A percentile compares a stretch with the other conserved stretches of the same genome.
These are phyloP conservation scores for Rhopalosiphum maidis DNA, from an alignment of 1,140 invertebrate genomes.

Conservation along the genomic window DNA sequence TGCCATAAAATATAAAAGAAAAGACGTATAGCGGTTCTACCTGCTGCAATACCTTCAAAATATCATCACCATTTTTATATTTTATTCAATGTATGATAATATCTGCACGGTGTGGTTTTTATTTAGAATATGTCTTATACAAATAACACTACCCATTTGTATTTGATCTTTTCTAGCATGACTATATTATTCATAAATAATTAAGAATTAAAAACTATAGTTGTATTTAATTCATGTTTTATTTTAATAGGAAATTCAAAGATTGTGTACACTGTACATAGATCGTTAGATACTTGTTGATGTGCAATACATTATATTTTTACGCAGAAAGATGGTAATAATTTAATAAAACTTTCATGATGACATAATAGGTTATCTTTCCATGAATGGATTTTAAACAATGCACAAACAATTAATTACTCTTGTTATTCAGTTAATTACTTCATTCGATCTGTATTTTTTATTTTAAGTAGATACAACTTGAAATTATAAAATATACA, in stretches of 20 bases:
- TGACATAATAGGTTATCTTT: not conserved
- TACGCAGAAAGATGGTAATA: not conserved
- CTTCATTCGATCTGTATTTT: not conserved
- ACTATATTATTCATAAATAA: not conserved
- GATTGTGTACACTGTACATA: not conserved
- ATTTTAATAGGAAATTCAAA: not conserved
- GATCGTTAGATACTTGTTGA: conserved; percentile 8
- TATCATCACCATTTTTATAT: not conserved
- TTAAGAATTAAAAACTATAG: not conserved
- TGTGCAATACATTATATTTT: not conserved
- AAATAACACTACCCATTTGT: not conserved
- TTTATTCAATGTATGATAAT: not conserved
- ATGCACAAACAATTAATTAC: not conserved
- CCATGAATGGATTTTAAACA: not conserved
- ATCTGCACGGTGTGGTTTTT: not conserved
- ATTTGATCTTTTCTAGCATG: not conserved
- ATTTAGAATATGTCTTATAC: not conserved
- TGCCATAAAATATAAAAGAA: not conserved
- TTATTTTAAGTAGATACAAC: not conserved
- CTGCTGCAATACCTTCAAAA: not conserved
- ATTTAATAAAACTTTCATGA: conserved; percentile 16
- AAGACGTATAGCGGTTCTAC: not conserved
- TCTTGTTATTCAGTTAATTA: not conserved
- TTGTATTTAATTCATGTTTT: not conserved
- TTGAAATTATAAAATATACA: not conserved